Base-by-base conservation (phyloP, 23 tunicate genomes). In the Halocynthia aurantium region DNA sequence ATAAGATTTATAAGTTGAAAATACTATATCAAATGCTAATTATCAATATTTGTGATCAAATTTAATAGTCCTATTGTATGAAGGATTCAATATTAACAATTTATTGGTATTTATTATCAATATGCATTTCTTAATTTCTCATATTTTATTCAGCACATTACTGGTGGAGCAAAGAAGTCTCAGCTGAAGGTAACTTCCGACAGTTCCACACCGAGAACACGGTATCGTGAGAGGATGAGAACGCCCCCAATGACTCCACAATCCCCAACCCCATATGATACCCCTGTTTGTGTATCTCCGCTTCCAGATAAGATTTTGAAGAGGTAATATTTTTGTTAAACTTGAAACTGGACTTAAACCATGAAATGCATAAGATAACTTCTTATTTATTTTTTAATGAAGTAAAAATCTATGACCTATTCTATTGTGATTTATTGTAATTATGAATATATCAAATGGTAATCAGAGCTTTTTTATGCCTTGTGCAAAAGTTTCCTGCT, bases 171-270 rank as follows among this genome's bases (percentile, higher is more conserved):
- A 9, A 65, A 65, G 70, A 65, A 65, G 17, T 65, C 70, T 9
- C 70, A 65, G 31, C 70, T 65, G 0, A 65, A 65, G 2, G 70
- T 20, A 9, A 65, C 70, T 65, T 49, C 70, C 10, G 50, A 65
- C 50, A 11, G 5, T 40, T 65, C 17, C 10, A 65, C 70, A 9
- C 70, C 70, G 17, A 65, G 70, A 15, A 65, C 70, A 65, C 22
- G 70, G 31, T 65, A 65, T 65, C 70, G 70, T 20, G 70, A 65
- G 6, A 65, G 70, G 17, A 20, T 65, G 31, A 65, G 70, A 65
- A 20, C 70, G 31, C 70, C 70, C 2, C 70, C 70, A 10, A 49
- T 8, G 10, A 65, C 70, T 65, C 70, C 70, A 10, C 50, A 49
- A 15, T 20, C 70, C 31, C 70, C 70, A 0, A 65, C 22, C 31